Percentiles rank a stretch among this genome's conserved stretches.
Conservation (phyloP, 2,888 invertebrate genomes). For the Megastigmus dorsalis region DNA sequence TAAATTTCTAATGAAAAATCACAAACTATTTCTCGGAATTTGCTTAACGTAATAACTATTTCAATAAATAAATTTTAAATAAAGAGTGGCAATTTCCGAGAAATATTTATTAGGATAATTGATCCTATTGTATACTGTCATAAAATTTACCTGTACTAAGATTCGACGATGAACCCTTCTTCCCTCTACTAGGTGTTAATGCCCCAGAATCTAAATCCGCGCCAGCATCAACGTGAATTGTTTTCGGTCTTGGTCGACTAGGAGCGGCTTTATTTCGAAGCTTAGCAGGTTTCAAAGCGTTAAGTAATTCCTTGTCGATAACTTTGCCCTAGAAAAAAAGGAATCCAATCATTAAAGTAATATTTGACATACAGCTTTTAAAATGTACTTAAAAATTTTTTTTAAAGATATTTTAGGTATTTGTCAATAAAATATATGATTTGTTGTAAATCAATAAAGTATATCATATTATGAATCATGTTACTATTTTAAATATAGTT, state of each 20-base stretch:
- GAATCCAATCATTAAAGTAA: neutral
- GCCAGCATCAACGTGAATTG: constrained; percentile 91
- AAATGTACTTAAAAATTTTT: neutral
- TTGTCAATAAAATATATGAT: neutral
- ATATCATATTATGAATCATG: too few species aligned
- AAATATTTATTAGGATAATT: constrained; percentile 31
- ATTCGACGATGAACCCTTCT: constrained; percentile 89
- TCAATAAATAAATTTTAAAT: neutral
- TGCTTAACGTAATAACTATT: neutral
- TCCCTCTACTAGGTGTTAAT: constrained; percentile 82
- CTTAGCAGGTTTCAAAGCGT: constrained; percentile 79
- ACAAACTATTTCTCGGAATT: constrained; percentile 50
- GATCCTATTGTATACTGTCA: too few species aligned
- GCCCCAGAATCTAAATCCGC: constrained; percentile 86
- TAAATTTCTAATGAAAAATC: constrained; percentile 11
- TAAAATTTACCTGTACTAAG: constrained; percentile 81
- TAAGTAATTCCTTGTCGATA: constrained; percentile 82
- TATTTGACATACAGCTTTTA: neutral
- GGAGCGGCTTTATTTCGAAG: constrained; percentile 79
- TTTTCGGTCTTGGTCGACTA: constrained; percentile 88
- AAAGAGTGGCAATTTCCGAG: constrained; percentile 37
- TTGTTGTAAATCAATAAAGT: too few species aligned
- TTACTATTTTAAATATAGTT: too few species aligned
- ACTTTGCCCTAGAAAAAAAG: constrained; percentile 82
- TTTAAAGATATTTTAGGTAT: neutral